phyloP scores from a whole-genome alignment of 2,888 invertebrate species.

The Eristalis pertinax region DNA sequence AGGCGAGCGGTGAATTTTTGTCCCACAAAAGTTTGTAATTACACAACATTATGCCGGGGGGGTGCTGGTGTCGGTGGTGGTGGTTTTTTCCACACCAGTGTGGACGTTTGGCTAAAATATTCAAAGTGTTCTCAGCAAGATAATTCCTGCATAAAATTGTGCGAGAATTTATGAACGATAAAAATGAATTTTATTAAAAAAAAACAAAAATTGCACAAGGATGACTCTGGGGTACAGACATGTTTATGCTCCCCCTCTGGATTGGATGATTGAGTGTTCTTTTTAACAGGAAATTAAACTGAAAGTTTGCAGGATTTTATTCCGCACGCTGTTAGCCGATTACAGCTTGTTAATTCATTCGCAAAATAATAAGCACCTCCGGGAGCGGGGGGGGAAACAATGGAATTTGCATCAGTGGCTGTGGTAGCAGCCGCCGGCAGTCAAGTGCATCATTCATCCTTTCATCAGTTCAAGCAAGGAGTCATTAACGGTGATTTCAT shows the following conservation, averaged over 20 bases:
- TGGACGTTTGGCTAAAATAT: conserved; percentile 30
- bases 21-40: conserved; percentile 15
- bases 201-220: neutral
- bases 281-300: neutral
- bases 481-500: neutral
- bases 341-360: neutral
- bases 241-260: neutral
- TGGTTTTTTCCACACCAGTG: too few relatives aligned
- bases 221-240: neutral
- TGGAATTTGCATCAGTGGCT: neutral
- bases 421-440: neutral
- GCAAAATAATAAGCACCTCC: neutral
- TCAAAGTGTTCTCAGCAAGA: conserved; percentile 51
- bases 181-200: conserved; percentile 46
- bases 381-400: neutral
- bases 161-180: conserved; percentile 49
- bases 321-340: neutral
- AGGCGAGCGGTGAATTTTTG: conserved; percentile 8
- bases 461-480: neutral
- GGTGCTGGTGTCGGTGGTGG: neutral
- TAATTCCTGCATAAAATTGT: conserved; percentile 60
- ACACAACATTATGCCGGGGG: neutral
- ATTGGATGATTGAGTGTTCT: neutral
- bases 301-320: neutral
- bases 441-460: neutral